Evolutionary conservation across 1,140 invertebrate species (phyloP).

Genomic region (Brachionus manjavacas): DNA sequence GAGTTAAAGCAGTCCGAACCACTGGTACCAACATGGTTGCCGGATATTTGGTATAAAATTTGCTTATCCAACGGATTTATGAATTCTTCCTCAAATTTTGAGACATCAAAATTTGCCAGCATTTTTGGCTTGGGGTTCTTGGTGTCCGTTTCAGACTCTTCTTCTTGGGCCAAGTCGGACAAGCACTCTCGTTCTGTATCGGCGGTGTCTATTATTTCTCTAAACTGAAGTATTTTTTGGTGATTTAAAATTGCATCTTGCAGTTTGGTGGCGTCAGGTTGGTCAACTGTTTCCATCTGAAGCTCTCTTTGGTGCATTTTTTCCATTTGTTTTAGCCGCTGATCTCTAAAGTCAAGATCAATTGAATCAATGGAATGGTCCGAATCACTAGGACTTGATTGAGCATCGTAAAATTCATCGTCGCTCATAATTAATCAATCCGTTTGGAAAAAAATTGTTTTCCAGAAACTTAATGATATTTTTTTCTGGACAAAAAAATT

Average conservation of each 20-base stretch:
- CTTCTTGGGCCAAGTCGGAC: not conserved
- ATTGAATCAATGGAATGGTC: not conserved
- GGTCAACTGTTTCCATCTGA: not conserved
- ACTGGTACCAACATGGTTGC: not conserved
- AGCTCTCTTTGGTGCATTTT: not conserved
- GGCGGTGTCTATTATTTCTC: not conserved
- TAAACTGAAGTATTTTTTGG: not conserved
- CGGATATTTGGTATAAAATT: conserved; percentile 14
- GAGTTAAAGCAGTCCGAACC: not conserved
- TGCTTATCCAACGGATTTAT: conserved; percentile 10
- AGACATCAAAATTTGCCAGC: not conserved
- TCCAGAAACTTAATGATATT: not conserved
- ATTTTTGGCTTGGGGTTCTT: not conserved
- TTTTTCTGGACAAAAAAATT: not conserved
- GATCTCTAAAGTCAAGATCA: not conserved
- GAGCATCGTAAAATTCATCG: not conserved
- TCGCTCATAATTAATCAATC: not conserved
- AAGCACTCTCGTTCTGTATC: not conserved
- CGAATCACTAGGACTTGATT: not conserved
- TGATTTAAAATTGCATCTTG: not conserved
- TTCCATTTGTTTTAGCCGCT: not conserved
- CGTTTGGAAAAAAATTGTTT: not conserved
- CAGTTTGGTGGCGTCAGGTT: not conserved
- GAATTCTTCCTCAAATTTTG: not conserved
- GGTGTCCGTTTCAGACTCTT: not conserved